phyloP scores from a whole-genome alignment of 2,797 vertebrate genomes.

The Iguana delicatissima region DNA sequence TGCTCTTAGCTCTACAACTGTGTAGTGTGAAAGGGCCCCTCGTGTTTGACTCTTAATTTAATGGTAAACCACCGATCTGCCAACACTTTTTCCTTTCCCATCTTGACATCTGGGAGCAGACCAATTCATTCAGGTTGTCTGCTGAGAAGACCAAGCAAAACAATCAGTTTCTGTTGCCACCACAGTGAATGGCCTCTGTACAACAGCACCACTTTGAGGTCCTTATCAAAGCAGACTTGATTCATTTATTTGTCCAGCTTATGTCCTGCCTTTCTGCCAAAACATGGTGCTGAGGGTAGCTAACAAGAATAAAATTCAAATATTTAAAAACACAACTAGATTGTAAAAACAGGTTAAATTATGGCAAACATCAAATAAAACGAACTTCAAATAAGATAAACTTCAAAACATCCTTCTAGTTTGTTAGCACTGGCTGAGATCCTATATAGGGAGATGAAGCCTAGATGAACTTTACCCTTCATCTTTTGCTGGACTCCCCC shows the following conservation, averaged over 20 bases:
- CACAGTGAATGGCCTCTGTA: not conserved
- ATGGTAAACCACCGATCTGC: not conserved
- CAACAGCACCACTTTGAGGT: not conserved
- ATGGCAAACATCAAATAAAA: no score
- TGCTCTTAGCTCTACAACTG: no score
- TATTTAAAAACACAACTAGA: not conserved
- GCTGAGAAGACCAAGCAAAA: not conserved
- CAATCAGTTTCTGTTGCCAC: not conserved
- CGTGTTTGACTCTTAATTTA: not conserved
- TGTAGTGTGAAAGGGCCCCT: no score
- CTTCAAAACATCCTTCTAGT: not conserved
- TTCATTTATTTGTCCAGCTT: not conserved
- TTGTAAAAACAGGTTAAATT: not conserved
- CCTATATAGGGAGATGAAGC: no score
- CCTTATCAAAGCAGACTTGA: not conserved
- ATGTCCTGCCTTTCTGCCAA: not conserved
- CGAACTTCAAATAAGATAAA: no score
- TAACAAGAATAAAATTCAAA: not conserved
- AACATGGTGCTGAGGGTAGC: not conserved
- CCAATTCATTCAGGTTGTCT: not conserved
- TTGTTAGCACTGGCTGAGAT: not conserved
- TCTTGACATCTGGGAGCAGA: not conserved
- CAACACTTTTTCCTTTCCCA: not conserved
- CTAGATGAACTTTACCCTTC: no score
- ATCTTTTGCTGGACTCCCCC: no score